phyloP scores from a whole-genome alignment of 2,797 vertebrate genomes.

The Carduelis carduelis region DNA sequence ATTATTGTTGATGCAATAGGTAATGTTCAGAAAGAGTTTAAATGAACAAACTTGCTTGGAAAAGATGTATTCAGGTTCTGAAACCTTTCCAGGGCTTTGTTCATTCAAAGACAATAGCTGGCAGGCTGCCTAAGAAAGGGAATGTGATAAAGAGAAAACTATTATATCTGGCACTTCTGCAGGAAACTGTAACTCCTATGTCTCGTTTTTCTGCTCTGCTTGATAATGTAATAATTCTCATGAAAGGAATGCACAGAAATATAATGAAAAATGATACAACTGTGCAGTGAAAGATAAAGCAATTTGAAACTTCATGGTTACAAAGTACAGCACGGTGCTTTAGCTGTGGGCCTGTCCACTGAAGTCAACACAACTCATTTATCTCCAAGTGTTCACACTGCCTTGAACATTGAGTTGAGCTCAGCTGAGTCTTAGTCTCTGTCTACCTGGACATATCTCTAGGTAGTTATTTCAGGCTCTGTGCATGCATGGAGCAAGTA shows the following conservation, averaged over 20 bases:
- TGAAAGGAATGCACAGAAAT: background rate
- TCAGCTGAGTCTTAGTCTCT: background rate
- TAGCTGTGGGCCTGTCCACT: background rate
- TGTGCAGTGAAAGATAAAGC: conserved; percentile 33
- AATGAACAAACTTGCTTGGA: background rate
- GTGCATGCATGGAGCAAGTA: rapidly evolving
- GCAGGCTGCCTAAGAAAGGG: background rate
- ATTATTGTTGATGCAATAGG: background rate
- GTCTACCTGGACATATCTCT: background rate
- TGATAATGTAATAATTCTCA: conserved; percentile 35
- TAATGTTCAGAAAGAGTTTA: background rate
- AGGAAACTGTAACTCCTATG: background rate
- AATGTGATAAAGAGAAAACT: conserved; percentile 23
- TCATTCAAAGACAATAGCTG: background rate
- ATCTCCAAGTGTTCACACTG: background rate
- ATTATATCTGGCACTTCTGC: conserved; percentile 3
- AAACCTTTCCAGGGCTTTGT: background rate
- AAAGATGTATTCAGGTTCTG: background rate
- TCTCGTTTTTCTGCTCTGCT: conserved; percentile 42
- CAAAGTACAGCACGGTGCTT: background rate
- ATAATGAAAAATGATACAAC: conserved; percentile 38
- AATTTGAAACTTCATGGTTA: background rate
- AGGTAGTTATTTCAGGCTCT: background rate
- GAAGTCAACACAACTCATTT: background rate
- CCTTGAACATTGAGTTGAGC: background rate